phyloP scores from a whole-genome alignment of 1,140 invertebrate genomes.

The honey bee (Apis mellifera) region Amel_HAv3.1 CM009938.2:934001-934500 shows the following conservation, averaged over 20 bases:
- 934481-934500: conserved; percentile 19
- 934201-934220: too few species aligned
- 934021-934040: conserved; percentile 53
- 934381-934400: conserved; percentile 52
- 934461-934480: background rate
- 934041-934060: conserved; percentile 16
- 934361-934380: conserved; percentile 75
- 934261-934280: conserved; percentile 69
- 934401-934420: conserved; percentile 6
- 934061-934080: conserved; percentile 35
- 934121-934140: background rate
- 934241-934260: conserved; percentile 66
- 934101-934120: conserved; percentile 10
- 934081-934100: conserved; percentile 49
- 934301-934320: conserved; percentile 63
- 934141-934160: too few species aligned
- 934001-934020: conserved; percentile 61
- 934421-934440: background rate
- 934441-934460: conserved; percentile 4
- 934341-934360: conserved; percentile 75
- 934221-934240: conserved; percentile 30
- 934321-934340: conserved; percentile 70
- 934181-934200: background rate
- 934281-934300: conserved; percentile 65
- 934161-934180: background rate